Base-by-base conservation (phyloP, 2,888 invertebrate genomes). In the Lasioglossum figueresi region DNA sequence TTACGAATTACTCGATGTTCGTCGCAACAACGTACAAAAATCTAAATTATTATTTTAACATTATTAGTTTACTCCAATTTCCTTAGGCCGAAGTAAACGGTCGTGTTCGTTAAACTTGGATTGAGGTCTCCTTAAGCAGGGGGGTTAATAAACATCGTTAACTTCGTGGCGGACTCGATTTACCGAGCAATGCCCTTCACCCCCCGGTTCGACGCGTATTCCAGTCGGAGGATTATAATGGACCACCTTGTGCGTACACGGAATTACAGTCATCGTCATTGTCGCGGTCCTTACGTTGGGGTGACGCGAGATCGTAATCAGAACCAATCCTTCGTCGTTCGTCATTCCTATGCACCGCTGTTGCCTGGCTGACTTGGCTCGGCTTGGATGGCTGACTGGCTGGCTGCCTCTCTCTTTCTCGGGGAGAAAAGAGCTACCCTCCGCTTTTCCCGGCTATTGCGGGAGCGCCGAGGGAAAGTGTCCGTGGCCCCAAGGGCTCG, bases 251-350 rank as follows among this genome's bases (percentile, higher is more conserved):
- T 81, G 75, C 84, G 83, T 82, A 85, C 86, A 76, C 78, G 77
- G 85, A 85, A 89, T 87, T 85, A 88, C 86, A 75, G 81, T 59
- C 81, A 73, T 83, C 73, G 82, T 86, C 80, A 82, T 82, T 79
- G 82, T 91, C 82, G 86, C 80, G 77, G 72, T 79, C 66, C 83
- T 79, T 68, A 23, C 63, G 76, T 80, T 85, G 82, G 86, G 85
- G 85, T 87, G 81, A 85, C 86, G 88, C 37, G 92, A 92, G 93
- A 93, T 93, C 88, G 87, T 92, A 93, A 93, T 93, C 92, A 89
- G 87, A 91, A 88, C 79, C 88, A 86, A 90, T 90, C 89, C 90
- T 85, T 83, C 85, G 87, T 88, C 90, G 89, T 90, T 83, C 90
- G 90, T 88, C 91, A 84, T 91, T 91, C 88, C 85, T 86, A 87